Base-by-base conservation (phyloP, 2,113 vertebrate species). In the Corythornis vintsioides region DNA sequence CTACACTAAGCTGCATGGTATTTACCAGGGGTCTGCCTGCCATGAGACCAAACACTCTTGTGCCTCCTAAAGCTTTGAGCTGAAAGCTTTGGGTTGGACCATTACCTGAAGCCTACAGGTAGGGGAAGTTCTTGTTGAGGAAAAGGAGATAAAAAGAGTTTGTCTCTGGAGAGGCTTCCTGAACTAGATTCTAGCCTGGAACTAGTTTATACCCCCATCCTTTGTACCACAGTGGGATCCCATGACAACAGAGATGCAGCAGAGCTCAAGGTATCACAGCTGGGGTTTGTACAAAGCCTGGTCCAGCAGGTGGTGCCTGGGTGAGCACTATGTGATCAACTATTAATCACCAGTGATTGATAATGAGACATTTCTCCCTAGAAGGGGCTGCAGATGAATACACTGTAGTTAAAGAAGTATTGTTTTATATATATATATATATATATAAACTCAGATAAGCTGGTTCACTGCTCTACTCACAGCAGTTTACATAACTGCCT, bases 241-340 rank as follows among this genome's bases (percentile, higher is more conserved):
- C 8, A 7, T 35, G 0, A 0, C 22, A 45, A 78, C 4, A 28
- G 38, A 75, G 18, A 26, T 45, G 22, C 21, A 81, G 33, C 45
- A 67, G 70, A 71, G 22, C 11, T 67, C 3, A 24, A 43, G 25
- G 35, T 25, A 77, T 82, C 66, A 18, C 24, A 35, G 1, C 21
- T 15, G 7, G 21, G 14, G 11, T 53, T 48, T 57, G 12, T 47
- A 31, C 29, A 52, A 40, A 81, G 8, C 53, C 53, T 75, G 57
- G 29, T 1, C 1, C 7, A 52, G 56, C 9, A 52, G 48, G 35
- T 56, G 15, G 7, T 53, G 16, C n/a, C 45, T 45, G 9, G 2
- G 2, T 40, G 59, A 45, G 9, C 18, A 15, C 55, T 26, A 24
- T 55, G 8, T 59, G 45, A 71, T 45, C 35, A 88, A 74, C 11